Conservation (phyloP, 2,113 vertebrate genomes). For the Psophia crepitans region DNA sequence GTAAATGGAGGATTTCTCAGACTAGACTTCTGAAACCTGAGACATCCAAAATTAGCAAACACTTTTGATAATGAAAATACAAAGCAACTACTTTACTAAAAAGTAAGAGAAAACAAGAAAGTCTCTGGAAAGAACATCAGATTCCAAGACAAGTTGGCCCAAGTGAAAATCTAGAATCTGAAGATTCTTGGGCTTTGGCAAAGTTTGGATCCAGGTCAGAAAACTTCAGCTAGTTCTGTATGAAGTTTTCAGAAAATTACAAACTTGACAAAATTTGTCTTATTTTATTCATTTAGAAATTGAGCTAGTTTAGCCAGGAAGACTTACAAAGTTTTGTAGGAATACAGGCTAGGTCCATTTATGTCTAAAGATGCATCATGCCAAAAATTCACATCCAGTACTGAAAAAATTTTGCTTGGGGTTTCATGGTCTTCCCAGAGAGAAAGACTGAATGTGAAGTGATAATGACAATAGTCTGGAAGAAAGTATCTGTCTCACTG, state of each 20-base stretch:
- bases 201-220: not conserved
- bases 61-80: not conserved
- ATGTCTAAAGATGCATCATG: not conserved
- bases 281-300: not conserved
- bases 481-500: not conserved
- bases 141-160: not conserved
- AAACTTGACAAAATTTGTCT: not conserved
- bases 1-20: not conserved
- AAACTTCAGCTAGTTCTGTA: not conserved
- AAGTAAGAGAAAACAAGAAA: not conserved
- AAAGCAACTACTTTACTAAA: not conserved
- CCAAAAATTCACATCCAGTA: not conserved
- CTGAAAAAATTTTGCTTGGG: not conserved
- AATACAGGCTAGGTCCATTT: not conserved
- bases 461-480: not conserved
- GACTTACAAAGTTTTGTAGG: not conserved
- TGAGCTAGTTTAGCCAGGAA: not conserved
- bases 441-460: not conserved
- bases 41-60: not conserved
- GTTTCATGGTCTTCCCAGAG: not conserved
- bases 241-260: not conserved
- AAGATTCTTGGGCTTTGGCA: not conserved
- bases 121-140: not conserved
- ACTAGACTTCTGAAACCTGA: not conserved
- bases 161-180: not conserved